phyloP scores from a whole-genome alignment of 2,797 vertebrate species.

The Allobates femoralis region DNA sequence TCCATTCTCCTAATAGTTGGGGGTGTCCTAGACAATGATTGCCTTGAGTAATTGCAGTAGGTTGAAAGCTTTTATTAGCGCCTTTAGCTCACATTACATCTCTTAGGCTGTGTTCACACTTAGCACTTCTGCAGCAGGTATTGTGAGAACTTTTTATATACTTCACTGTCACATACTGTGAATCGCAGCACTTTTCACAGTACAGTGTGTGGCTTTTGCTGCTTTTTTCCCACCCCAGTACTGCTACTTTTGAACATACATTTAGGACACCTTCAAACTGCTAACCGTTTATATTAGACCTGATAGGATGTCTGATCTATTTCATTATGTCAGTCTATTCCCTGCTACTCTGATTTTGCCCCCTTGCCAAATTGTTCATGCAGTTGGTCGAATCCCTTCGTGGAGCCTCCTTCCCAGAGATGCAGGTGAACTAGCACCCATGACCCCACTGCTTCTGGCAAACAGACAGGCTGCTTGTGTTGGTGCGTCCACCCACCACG shows the following conservation, averaged over 20 bases:
- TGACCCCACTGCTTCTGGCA: slow-evolving; percentile 46
- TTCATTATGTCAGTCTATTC: background rate
- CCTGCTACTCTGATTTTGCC: slow-evolving; percentile 40
- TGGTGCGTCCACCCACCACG: slow-evolving; percentile 24
- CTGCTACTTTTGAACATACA: too few relatives aligned
- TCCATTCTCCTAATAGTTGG: too few relatives aligned
- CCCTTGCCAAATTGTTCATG: slow-evolving; percentile 45
- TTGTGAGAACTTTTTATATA: too few relatives aligned
- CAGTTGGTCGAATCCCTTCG: slow-evolving; percentile 41
- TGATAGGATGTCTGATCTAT: background rate
- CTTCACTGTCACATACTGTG: too few relatives aligned
- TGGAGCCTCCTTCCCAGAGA: slow-evolving; percentile 56
- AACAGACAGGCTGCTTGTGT: slow-evolving; percentile 60
- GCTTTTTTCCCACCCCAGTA: too few relatives aligned
- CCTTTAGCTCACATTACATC: background rate
- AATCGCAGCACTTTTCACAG: too few relatives aligned
- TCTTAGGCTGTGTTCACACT: background rate
- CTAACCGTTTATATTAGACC: background rate
- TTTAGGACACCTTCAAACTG: background rate
- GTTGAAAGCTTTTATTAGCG: background rate
- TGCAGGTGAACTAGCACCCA: slow-evolving; percentile 50
- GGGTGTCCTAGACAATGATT: too few relatives aligned
- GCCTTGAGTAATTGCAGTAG: background rate
- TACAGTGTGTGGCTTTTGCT: too few relatives aligned
- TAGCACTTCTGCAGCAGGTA: too few relatives aligned